Evolutionary conservation across 2,113 vertebrate species (phyloP).

Genomic region (Apteryx owenii): DNA sequence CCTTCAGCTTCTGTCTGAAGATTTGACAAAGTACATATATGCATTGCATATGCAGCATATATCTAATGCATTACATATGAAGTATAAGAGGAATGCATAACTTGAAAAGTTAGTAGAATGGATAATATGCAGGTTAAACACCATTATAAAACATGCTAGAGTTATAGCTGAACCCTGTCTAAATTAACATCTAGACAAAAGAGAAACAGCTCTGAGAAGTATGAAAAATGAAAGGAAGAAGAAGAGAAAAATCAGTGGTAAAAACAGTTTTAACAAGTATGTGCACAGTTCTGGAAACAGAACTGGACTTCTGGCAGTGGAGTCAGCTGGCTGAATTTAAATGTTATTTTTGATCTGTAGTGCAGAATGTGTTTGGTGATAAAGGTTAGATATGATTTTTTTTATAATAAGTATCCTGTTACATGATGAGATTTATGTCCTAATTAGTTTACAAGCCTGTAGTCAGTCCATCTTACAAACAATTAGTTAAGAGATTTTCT

Average conservation of each 20-base stretch:
- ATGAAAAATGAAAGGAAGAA: not conserved
- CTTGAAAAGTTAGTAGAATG: not conserved
- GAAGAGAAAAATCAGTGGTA: not conserved
- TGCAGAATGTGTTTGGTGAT: not conserved
- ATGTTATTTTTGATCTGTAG: constrained; percentile 34
- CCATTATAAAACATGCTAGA: not conserved
- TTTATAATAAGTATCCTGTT: not conserved
- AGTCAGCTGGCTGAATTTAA: not conserved
- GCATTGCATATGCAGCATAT: no score
- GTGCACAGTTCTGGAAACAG: not conserved
- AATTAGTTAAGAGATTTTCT: constrained; percentile 29
- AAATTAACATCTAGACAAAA: constrained; percentile 1
- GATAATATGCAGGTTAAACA: not conserved
- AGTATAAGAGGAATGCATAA: not conserved
- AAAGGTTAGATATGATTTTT: not conserved
- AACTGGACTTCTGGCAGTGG: not conserved
- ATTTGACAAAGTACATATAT: not conserved
- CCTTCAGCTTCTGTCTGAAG: not conserved
- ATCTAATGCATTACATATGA: not conserved
- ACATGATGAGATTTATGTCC: constrained; percentile 10
- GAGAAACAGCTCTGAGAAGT: not conserved
- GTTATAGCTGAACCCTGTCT: not conserved
- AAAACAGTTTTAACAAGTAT: not conserved
- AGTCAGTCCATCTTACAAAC: constrained; percentile 37
- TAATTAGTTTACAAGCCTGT: constrained; percentile 44